A percentile compares a stretch with the other conserved stretches of the same genome.
phyloP scores from a whole-genome alignment of 2,113 vertebrate species.

The Globicephala melas region DNA sequence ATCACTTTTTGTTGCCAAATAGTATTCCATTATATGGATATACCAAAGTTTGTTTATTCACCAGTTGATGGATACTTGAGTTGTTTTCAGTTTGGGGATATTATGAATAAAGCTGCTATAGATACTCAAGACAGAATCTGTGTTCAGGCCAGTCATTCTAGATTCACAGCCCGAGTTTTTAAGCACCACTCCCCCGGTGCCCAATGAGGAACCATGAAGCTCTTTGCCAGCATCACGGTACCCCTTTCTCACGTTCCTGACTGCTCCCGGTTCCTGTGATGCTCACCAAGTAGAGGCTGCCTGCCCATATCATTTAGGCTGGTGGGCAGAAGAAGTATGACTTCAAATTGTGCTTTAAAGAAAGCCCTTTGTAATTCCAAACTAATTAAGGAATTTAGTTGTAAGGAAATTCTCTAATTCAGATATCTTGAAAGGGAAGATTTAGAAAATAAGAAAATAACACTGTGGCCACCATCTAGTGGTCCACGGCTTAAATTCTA shows the following conservation, averaged over 20 bases:
- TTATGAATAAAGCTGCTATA: not conserved
- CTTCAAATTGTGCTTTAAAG: not conserved
- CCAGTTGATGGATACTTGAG: not conserved
- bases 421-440: not conserved
- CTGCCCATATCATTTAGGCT: not conserved
- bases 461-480: not conserved
- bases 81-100: not conserved
- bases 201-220: not conserved
- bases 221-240: not conserved
- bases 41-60: not conserved
- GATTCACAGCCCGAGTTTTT: not conserved
- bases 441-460: constrained; percentile 39
- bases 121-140: not conserved
- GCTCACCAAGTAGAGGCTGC: not conserved
- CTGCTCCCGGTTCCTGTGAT: not conserved
- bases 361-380: not conserved
- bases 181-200: not conserved
- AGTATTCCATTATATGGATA: not conserved
- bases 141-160: not conserved
- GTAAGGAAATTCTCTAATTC: not conserved
- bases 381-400: not conserved
- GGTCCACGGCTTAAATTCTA: not conserved
- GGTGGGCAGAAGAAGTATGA: not conserved
- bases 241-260: not conserved
- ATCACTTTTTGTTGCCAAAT: constrained; percentile 16